Conservation (phyloP, 2,888 invertebrate species). For the Deroplatys truncata region DNA sequence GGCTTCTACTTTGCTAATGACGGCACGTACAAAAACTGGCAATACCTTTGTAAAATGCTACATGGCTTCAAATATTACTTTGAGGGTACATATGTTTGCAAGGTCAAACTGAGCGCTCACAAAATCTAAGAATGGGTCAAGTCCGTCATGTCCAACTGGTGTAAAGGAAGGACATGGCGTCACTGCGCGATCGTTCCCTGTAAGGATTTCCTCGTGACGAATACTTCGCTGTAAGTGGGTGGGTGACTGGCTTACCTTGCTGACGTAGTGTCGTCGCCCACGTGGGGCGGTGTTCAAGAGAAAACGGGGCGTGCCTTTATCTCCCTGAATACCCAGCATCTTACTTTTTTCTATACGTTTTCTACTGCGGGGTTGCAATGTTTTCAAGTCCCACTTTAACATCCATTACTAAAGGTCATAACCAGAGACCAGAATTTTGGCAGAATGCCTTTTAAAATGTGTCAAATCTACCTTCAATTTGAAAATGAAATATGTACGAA, state of each 20-base stretch:
- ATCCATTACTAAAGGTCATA: no score
- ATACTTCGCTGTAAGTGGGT: background rate
- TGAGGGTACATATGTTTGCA: background rate
- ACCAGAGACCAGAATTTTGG: no score
- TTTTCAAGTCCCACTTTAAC: no score
- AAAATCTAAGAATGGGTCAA: background rate
- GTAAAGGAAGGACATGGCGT: background rate
- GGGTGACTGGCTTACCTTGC: background rate
- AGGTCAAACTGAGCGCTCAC: background rate
- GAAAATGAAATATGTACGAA: no score
- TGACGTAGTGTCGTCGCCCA: background rate
- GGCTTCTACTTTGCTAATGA: no score
- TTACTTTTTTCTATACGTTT: no score
- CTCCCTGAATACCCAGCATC: background rate
- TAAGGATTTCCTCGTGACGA: background rate
- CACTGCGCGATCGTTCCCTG: background rate
- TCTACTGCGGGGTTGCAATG: no score
- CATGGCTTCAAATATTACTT: background rate
- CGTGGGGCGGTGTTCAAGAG: background rate
- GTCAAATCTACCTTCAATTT: no score
- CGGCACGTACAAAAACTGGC: no score
- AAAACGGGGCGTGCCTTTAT: background rate
- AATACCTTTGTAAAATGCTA: no score
- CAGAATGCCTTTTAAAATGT: no score
- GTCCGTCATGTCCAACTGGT: background rate